Evolutionary conservation across 2,888 invertebrate species (phyloP).

Genomic region (Eurytoma adleriae): DNA sequence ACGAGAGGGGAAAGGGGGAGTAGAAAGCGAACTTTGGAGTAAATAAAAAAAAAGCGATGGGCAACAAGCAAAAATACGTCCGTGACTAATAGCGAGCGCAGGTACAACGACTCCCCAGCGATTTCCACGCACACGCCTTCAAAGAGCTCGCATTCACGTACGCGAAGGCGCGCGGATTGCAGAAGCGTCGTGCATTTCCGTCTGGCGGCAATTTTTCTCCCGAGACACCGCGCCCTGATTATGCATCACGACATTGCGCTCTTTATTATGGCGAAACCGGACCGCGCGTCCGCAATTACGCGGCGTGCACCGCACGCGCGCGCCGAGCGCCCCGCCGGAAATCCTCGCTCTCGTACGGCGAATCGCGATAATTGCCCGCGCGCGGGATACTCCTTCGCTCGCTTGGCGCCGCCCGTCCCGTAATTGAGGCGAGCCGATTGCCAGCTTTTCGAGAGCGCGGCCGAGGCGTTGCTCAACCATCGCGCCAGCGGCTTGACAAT

Average conservation of each 20-base stretch:
- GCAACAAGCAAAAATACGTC: conserved; percentile 35
- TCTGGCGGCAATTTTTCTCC: background rate
- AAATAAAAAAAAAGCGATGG: conserved; percentile 6
- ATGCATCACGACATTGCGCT: conserved; percentile 22
- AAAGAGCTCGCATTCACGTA: background rate
- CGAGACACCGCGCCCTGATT: conserved; percentile 28
- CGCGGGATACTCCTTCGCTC: conserved; percentile 3
- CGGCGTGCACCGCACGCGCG: background rate
- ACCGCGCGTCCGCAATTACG: conserved; percentile 31
- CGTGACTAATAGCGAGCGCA: conserved; percentile 42
- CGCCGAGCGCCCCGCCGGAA: conserved; percentile 15
- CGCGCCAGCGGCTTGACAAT: background rate
- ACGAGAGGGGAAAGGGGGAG: background rate
- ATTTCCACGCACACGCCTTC: background rate
- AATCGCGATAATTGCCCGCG: background rate
- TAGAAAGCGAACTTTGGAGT: background rate
- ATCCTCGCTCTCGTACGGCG: conserved; percentile 5
- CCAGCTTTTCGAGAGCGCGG: conserved; percentile 4
- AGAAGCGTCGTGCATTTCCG: conserved; percentile 42
- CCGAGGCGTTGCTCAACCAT: background rate
- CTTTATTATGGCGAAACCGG: conserved; percentile 27
- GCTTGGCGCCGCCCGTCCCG: background rate
- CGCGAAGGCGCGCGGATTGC: background rate
- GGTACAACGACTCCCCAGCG: conserved; percentile 36
- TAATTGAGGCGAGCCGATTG: conserved; percentile 8